These are phyloP conservation scores for Drosophila mojavensis DNA, from an alignment of 1,140 invertebrate genomes.

Conservation along the genomic window DNA sequence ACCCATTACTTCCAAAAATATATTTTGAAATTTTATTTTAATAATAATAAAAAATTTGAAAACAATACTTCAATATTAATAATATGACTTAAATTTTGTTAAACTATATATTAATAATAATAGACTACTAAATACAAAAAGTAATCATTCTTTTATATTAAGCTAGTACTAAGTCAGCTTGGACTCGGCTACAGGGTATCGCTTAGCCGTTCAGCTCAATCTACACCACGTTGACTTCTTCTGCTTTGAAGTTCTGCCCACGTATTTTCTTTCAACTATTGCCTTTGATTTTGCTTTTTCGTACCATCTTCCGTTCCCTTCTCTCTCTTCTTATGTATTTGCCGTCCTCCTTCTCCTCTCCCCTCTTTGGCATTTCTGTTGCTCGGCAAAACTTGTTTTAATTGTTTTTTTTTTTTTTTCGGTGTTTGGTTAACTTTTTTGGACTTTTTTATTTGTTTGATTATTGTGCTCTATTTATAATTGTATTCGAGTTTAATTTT, in stretches of 20 bases:
- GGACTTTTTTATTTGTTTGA: slow-evolving; percentile 13
- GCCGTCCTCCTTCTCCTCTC: not conserved
- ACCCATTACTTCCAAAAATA: too few relatives aligned
- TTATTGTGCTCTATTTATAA: slow-evolving; percentile 41
- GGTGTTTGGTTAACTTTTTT: not conserved
- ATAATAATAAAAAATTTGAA: too few relatives aligned
- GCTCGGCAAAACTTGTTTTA: not conserved
- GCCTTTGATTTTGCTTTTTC: slow-evolving; percentile 12
- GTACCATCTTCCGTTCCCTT: not conserved
- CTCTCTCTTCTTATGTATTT: not conserved
- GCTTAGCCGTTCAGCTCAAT: not conserved
- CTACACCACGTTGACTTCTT: not conserved
- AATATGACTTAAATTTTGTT: too few relatives aligned
- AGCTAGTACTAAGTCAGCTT: too few relatives aligned
- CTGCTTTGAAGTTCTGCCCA: slow-evolving; percentile 15
- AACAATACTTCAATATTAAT: too few relatives aligned
- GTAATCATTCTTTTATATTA: too few relatives aligned
- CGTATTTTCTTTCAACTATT: slow-evolving; percentile 7
- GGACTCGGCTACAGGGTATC: not conserved
- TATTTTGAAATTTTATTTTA: too few relatives aligned
- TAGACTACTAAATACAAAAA: too few relatives aligned
- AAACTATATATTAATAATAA: too few relatives aligned
- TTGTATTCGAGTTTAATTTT: slow-evolving; percentile 26
- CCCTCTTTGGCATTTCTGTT: too few relatives aligned
- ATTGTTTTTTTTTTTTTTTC: too few relatives aligned